Evolutionary conservation across 2,113 vertebrate genomes (phyloP), one percentile per base, ranked within the genome.

Genomic region (Phodopus roborovskii): DNA sequence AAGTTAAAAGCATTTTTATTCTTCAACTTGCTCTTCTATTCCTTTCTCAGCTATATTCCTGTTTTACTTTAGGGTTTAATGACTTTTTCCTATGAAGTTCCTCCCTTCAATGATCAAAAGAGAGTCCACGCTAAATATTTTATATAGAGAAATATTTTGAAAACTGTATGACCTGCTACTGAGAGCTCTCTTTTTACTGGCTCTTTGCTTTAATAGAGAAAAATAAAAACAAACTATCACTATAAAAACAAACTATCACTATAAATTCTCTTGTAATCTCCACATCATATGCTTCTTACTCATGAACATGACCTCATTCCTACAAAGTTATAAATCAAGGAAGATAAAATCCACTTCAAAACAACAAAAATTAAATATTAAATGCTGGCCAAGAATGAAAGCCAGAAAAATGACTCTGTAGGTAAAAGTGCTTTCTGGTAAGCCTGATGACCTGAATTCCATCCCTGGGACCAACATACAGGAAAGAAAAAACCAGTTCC

Each of bases 71-170:
- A 79, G 7, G 94, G 8, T 88, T 68, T 75, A 74, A 68, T 70
- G 86, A 62, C 33, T 77, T 89, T 28, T 94, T 12, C 30, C 85
- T 66, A 7, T 53, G 3, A 75, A 95, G 50, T 48, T 53, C 26
- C 6, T 91, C 7, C 13, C 42, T 82, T 92, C 12, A 62, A 4
- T 39, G 3, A 12, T 77, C 1, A 85, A 88, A 48, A 66, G 91
- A 96, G 81, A 88, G 50, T 71, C 12, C 77, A 17, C 96, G 45
- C 4, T 85, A 87, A 88, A 82, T 77, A 94, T 85, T 86, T 83
- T 92, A 36, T 39, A 73, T 2, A 42, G 17, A 95, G n/a, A 97
- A 86, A 71, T 66, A 92, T 11, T 42, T 62, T 64, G n/a, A 94
- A 33, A 95, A 33, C 56, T 88, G 50, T 75, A 86, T 1, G 3